Percentiles rank a stretch among this genome's conserved stretches.
phyloP scores from a whole-genome alignment of 2,797 vertebrate species.

The Craterocephalus amniculus region DNA sequence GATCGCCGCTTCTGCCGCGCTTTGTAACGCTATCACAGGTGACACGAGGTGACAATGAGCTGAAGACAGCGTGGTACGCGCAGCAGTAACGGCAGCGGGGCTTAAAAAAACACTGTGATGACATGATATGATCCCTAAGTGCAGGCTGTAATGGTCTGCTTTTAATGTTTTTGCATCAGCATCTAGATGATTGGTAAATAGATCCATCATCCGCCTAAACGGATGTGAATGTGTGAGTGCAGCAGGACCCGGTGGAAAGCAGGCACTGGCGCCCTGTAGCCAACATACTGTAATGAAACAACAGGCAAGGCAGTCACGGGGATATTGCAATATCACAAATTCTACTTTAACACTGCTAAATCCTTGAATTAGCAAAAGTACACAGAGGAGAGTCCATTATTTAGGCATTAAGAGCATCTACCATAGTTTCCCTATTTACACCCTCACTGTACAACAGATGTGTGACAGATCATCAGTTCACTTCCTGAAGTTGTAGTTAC shows the following conservation, averaged over 20 bases:
- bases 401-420: background rate
- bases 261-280: constrained; percentile 2
- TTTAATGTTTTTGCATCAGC: background rate
- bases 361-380: background rate
- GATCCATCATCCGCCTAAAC: constrained; percentile 8
- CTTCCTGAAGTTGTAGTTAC: background rate
- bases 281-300: constrained; percentile 8
- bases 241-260: constrained; percentile 1
- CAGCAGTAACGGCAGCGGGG: background rate
- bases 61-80: constrained; percentile 24
- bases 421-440: too few relatives aligned
- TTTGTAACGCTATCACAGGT: constrained; percentile 15
- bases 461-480: background rate
- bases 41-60: constrained; percentile 48
- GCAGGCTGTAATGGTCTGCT: background rate
- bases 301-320: background rate
- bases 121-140: constrained; percentile 17
- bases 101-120: background rate
- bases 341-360: background rate
- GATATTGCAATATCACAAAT: background rate
- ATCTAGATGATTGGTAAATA: constrained; percentile 2
- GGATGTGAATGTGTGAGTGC: constrained; percentile 11
- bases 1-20: constrained; percentile 4
- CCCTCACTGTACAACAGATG: too few relatives aligned
- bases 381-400: background rate